Base-by-base conservation (phyloP, 1,140 invertebrate genomes). In the Nephila pilipes region DNA sequence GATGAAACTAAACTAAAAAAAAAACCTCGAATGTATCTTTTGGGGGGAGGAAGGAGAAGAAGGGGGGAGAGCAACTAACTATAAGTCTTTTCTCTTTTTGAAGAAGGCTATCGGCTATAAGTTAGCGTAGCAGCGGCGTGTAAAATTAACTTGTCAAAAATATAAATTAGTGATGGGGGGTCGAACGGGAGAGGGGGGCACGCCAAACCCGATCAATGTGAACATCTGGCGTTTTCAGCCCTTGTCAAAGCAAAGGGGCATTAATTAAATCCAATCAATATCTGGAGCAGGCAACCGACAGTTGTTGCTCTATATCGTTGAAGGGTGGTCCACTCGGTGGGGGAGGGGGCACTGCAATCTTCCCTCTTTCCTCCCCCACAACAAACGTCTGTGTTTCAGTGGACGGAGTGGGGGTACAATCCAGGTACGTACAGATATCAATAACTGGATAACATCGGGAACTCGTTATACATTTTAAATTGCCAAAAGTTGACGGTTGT, bases 131-230 rank as follows among this genome's bases (percentile, higher is more conserved):
- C 91, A 93, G 69, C 91, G 83, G 91, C 91, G 91, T 93, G 91
- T 93, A 93, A 93, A 93, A 93, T 93, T 93, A 93, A 93, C 91
- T 93, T 93, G 91, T 93, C 91, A 93, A 92, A 92, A 92, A 92
- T 92, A 92, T 92, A 92, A 92, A 92, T 92, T 92, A 92, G 91
- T 79, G 58, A 75, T 57, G 22, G 65, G 85, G 83, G 65, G 25
- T 54, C 14, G 36, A n/a, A 22, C 32, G 69, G 10, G 16, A 32
- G 46, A 60, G 85, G 65, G 38, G 80, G 58, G 83, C 54, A 46
- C n/a, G 29, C 58, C 63, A 55, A 91, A 91, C 69, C 85, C 63
- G 91, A 93, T 87, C 91, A 93, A 87, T 87, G 79, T 20, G 57
- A 91, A 91, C 90, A 91, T 93, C 83, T 93, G 83, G 91, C 65